Evolutionary conservation across 2,113 vertebrate species (phyloP).

Genomic region (Morone chrysops): DNA sequence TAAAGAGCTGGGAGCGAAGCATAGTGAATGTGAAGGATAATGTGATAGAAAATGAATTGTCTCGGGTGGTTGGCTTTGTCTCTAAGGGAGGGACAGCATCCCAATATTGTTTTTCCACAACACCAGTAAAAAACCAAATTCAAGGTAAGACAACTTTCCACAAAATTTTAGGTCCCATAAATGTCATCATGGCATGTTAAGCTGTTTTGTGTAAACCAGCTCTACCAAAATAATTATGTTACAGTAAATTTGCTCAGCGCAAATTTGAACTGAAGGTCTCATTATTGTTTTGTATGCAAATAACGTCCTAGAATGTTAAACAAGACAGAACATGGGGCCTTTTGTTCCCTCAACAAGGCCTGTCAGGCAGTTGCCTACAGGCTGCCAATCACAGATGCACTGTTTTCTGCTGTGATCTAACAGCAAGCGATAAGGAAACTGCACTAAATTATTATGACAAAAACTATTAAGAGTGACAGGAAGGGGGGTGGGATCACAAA

Average conservation of each 20-base stretch:
- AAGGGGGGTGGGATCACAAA: no score
- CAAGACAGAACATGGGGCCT: not conserved
- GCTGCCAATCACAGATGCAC: not conserved
- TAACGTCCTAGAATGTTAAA: not conserved
- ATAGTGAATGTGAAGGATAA: conserved; percentile 23
- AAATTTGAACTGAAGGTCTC: not conserved
- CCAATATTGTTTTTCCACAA: conserved; percentile 37
- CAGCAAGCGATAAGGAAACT: not conserved
- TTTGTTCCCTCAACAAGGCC: conserved; percentile 3
- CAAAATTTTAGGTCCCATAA: not conserved
- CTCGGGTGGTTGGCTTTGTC: conserved; percentile 31
- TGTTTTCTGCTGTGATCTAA: not conserved
- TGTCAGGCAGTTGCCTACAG: not conserved
- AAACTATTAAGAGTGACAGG: no score
- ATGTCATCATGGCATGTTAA: not conserved
- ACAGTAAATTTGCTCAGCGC: not conserved
- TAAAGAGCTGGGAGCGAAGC: conserved; percentile 13
- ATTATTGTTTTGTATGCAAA: conserved; percentile 2
- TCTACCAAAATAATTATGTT: not conserved
- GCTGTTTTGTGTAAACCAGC: not conserved
- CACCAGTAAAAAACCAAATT: conserved; percentile 9
- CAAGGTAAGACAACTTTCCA: not conserved
- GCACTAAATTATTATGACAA: not conserved
- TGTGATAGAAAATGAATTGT: conserved; percentile 38
- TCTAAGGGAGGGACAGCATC: not conserved